Evolutionary conservation across 2,797 vertebrate genomes (phyloP), one percentile per base, ranked within the genome.

Genomic region (Acanthopagrus latus): DNA sequence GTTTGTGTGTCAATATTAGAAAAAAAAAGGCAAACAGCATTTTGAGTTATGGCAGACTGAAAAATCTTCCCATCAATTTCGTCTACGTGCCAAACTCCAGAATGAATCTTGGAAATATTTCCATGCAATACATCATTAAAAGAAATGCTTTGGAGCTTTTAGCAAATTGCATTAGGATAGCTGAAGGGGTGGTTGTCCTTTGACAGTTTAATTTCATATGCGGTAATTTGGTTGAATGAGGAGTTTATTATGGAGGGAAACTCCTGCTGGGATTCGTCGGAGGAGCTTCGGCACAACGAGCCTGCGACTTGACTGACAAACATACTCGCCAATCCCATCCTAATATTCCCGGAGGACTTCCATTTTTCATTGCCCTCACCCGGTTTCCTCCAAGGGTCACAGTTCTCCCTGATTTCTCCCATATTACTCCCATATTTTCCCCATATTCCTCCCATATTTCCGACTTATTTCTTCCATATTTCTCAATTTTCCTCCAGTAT

Each of bases 231-330:
- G 50, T 58, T 67, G 17, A 80, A 78, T 48, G 7, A 43, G 41
- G 56, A 76, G 75, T 74, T 86, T 74, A 68, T 69, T 47, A 50
- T 60, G 23, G 14, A 79, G 69, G 59, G 58, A 68, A 84, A 64
- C 63, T 63, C 69, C 71, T 50, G 55, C 67, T 74, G 71, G 46
- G 74, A 75, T 54, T 55, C 60, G 52, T 38, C 58, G 38, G 56
- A 43, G 7, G 27, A 68, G 71, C 71, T 86, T 65, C 51, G 74
- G 78, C 47, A 50, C 46, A 47, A 43, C 9, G 0, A 51, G 41
- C 38, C 65, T 59, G 21, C 4, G 43, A 66, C 65, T 58, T 17
- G 58, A 59, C 29, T 41, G 29, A 21, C 57, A 33, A 33, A 6
- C 29, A 33, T 33, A 33, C 33, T 7, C 7, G 7, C 33, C 33